A percentile compares a stretch with the other conserved stretches of the same genome.
Conservation (phyloP, 2,888 invertebrate genomes). For the Synergus gifuensis region DNA sequence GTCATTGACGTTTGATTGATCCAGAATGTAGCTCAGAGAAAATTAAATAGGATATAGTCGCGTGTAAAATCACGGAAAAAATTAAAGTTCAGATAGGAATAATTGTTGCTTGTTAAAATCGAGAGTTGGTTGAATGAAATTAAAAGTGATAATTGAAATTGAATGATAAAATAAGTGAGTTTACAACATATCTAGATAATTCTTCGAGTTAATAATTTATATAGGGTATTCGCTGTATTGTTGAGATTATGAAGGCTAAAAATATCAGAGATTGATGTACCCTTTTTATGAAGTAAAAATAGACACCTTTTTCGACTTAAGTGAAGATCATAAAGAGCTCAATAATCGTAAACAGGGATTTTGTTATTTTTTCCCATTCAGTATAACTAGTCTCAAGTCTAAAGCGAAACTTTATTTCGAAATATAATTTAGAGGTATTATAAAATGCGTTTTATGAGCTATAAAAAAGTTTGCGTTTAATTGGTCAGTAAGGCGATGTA, state of each 20-base stretch:
- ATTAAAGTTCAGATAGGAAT: slow-evolving; percentile 3
- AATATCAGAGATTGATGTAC: background rate
- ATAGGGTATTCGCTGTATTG: background rate
- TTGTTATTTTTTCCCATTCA: background rate
- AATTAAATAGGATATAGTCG: background rate
- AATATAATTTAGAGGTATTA: background rate
- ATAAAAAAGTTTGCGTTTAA: background rate
- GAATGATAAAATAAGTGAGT: no score
- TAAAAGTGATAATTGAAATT: no score
- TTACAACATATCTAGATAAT: no score
- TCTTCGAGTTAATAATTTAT: no score
- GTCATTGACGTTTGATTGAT: slow-evolving; percentile 24
- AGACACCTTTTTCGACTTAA: slow-evolving; percentile 11
- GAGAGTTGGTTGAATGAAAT: no score
- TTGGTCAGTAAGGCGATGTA: background rate
- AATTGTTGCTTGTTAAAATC: background rate
- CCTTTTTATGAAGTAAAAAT: slow-evolving; percentile 8
- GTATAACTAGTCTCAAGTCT: background rate
- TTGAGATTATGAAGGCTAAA: background rate
- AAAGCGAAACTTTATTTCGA: background rate
- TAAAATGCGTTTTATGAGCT: background rate
- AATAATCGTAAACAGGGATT: slow-evolving; percentile 33
- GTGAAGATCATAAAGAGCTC: slow-evolving; percentile 17
- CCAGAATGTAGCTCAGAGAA: background rate
- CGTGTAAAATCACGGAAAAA: slow-evolving; percentile 4